Evolutionary conservation across 2,888 invertebrate genomes (phyloP), one percentile per base, ranked within the genome.

Genomic region (Drosophila maculinotata): DNA sequence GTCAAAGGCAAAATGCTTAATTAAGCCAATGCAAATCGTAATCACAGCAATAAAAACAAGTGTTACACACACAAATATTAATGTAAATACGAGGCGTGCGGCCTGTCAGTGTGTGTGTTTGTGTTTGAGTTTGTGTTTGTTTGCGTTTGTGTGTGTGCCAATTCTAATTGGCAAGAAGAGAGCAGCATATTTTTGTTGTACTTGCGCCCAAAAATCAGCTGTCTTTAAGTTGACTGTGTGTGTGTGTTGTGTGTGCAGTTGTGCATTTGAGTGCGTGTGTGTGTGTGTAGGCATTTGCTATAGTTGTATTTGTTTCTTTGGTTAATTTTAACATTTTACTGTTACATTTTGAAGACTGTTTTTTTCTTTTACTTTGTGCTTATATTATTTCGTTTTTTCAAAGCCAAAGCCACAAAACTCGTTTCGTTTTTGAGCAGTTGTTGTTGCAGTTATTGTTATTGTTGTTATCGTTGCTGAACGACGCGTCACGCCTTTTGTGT

Each of bases 341-440:
- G 76, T 71, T 66, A 52, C 51, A 53, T 6, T 45, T 58, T 52
- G 8, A 69, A 69, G 78, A 63, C 53, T 67, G 52, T 62, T 64
- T 44, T 44, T 60, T 64, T 53, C 60, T 60, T 54, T 62, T 56
- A 26, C 72, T 64, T n/a, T 72, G 52, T 38, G 76, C 76, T 51
- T 68, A 76, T 63, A 53, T 77, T 54, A 25, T 52, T 58, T 45
- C n/a, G n/a, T 52, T 51, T 66, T 69, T 73, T 76, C 76, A 66
- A 78, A 77, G 85, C 78, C 79, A 70, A 84, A 84, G 81, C 72
- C 73, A 76, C 56, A 72, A 79, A 79, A 79, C 79, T 76, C 52
- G 79, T 79, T 79, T 74, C 51, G 52, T 58, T 68, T 47, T 57
- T 48, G 45, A 36, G 45, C 31, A 41, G 38, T 30, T 28, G 54